Conservation (phyloP, 1,140 invertebrate genomes). For the Trichoplusia ni region DNA sequence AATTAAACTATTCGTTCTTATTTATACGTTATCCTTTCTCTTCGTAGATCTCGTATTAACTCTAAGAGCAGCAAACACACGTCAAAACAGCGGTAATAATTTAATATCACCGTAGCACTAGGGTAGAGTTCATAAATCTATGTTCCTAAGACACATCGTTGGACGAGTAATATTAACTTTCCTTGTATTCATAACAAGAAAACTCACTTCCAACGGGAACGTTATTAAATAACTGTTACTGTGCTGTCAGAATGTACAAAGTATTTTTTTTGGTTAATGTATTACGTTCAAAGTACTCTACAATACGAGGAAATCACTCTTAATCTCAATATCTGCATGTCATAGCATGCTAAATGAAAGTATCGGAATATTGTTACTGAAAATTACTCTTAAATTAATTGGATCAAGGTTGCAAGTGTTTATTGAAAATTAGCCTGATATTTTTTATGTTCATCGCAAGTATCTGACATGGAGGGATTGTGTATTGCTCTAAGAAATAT, state of each 20-base stretch:
- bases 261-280: not conserved
- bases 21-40: not conserved
- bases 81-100: not conserved
- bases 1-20: not conserved
- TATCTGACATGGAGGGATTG: no score
- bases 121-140: slow-evolving; percentile 2
- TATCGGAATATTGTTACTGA: no score
- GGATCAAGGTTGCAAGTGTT: no score
- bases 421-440: no score
- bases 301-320: no score
- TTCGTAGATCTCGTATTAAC: not conserved
- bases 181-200: not conserved
- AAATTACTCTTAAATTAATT: no score
- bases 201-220: not conserved
- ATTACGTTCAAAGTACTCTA: no score
- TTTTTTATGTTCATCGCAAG: no score
- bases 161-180: not conserved
- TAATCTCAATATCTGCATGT: no score
- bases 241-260: not conserved
- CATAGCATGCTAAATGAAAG: no score
- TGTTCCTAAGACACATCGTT: not conserved
- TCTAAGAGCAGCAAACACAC: not conserved
- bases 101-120: not conserved
- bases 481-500: no score
- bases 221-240: slow-evolving; percentile 5